Conservation (phyloP, 2,888 invertebrate genomes). For the Drosophila crucigera region DNA sequence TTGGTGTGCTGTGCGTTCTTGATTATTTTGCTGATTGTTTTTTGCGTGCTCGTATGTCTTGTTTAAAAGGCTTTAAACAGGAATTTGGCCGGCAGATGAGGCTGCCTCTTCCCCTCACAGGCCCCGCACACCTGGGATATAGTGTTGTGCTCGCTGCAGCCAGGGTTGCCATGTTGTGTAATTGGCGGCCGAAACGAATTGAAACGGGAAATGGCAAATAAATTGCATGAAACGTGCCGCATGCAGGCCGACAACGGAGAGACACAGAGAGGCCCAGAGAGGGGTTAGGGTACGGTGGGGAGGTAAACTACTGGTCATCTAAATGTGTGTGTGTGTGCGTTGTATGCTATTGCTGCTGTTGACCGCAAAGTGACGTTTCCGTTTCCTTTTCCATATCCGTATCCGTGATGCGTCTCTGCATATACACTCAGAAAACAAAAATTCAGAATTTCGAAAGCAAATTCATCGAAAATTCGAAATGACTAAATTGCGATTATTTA, state of each 20-base stretch:
- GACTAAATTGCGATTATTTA: too few species aligned
- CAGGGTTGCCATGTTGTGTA: slow-evolving; percentile 61
- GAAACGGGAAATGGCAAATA: slow-evolving; percentile 78
- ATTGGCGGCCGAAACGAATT: slow-evolving; percentile 79
- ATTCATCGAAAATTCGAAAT: not conserved
- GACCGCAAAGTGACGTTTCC: slow-evolving; percentile 79
- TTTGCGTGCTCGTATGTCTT: not conserved
- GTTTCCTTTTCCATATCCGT: slow-evolving; percentile 68
- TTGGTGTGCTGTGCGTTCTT: slow-evolving; percentile 5
- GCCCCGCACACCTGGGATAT: not conserved
- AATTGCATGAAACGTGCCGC: slow-evolving; percentile 77
- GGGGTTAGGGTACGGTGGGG: not conserved
- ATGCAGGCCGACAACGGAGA: not conserved
- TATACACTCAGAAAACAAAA: not conserved
- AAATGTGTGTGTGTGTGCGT: slow-evolving; percentile 23
- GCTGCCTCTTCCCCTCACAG: not conserved
- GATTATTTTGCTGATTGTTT: slow-evolving; percentile 49
- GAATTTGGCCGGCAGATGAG: slow-evolving; percentile 12
- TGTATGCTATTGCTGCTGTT: slow-evolving; percentile 50
- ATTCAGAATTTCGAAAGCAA: not conserved
- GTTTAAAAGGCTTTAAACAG: slow-evolving; percentile 45
- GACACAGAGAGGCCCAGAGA: not conserved
- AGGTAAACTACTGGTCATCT: not conserved
- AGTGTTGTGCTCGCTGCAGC: slow-evolving; percentile 15
- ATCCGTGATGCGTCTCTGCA: slow-evolving; percentile 56